Base-by-base conservation (phyloP, 2,797 vertebrate genomes). In the Rachycentron canadum region DNA sequence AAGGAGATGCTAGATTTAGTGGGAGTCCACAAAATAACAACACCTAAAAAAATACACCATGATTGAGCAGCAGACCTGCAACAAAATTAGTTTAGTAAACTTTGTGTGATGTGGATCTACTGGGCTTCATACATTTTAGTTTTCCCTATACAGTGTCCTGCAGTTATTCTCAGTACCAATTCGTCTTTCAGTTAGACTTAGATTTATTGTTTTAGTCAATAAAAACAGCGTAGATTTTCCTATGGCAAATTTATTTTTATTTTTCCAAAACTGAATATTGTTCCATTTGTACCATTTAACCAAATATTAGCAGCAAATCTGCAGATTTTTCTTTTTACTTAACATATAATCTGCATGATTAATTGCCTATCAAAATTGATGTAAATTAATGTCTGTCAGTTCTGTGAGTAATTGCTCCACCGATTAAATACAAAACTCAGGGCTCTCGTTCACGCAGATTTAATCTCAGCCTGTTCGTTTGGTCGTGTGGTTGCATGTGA, bases 401-500 rank as follows among this genome's bases (percentile, higher is more conserved):
- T 25, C 21, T 45, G 5, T 21, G 3, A 5, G n/a, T 12, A 41
- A 25, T 49, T 26, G 50, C 45, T 21, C 14, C 11, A 13, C 12
- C 25, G 32, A 61, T 32, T 16, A 30, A 77, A 65, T 34, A 3
- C 21, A 60, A 13, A 34, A 4, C 0, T 28, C 7, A 21, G 25
- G 6, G 7, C 23, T 69, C 7, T 30, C 36, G n/a, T 74, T 63
- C 14, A n/a, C 11, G 19, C 11, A 30, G 7, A 68, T 34, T 26
- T 38, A 5, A 2, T 25, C 36, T 32, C 14, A 17, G 47, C 32
- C 25, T 25, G 53, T 30, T 30, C 13, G 11, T 73, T 43, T 40
- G 9, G 21, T 38, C 57, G 23, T 30, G 38, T 67, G 65, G 53
- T 72, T 21, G 7, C 16, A n/a, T 68, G 32, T 74, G 64, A 74